Evolutionary conservation across 2,797 vertebrate species (phyloP), one percentile per base, ranked within the genome.

Genomic region (Platyrinchus mystaceus): DNA sequence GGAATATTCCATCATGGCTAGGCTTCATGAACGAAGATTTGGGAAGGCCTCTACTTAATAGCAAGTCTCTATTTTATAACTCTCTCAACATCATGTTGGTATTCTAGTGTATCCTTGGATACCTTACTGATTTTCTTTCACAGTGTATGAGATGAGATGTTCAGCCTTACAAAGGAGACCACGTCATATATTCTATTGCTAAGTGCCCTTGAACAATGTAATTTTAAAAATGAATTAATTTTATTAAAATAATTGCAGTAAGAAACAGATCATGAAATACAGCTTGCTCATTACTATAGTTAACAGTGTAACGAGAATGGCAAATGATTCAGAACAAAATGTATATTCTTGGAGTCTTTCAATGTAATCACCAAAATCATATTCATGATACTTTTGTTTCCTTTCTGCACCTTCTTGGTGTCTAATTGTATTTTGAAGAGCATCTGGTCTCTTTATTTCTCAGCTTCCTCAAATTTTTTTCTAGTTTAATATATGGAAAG

Each of bases 181-280:
- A 30, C 95, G 62, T 79, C 34, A 56, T 89, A 74, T 70, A 76
- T 73, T 75, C 59, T 82, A 66, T 70, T 90, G 34, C 69, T 79
- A 79, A 93, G 63, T 87, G 41, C 10, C 55, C 44, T 84, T 88
- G 63, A 93, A 93, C 74, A 97, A 76, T 70, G 52, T 46, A 78
- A 79, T 89, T 79, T 90, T 21, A 2, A 63, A 82, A 94, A 84
- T 77, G 0, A 87, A 85, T 85, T 94, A 75, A 76, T 92, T 92
- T 83, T 55, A 80, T 52, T 27, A 86, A 89, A 96, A 89, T 77
- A 81, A 91, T 89, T 89, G 59, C 70, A 69, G 17, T 85, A 81
- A 88, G 87, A 85, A 94, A 47, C 32, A 78, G 71, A 85, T 87
- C 43, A 81, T 87, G 66, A 94, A 86, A 75, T 93, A 88, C 59